phyloP scores from a whole-genome alignment of 2,113 vertebrate species.

The Phrynosoma blainvillii region DNA sequence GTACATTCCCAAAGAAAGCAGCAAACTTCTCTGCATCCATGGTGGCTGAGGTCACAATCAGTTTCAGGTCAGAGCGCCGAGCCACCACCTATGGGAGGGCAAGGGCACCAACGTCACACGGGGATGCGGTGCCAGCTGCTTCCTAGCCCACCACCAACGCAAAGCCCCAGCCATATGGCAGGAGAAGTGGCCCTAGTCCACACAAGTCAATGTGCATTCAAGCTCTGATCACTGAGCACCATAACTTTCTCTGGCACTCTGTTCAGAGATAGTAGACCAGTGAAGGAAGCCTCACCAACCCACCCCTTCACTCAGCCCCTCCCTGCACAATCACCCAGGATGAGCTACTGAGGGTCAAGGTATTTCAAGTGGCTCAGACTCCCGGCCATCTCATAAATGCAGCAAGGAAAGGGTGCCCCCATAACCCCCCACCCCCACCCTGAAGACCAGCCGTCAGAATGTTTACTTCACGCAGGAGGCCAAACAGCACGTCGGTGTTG shows the following conservation, averaged over 20 bases:
- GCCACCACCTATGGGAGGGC: conserved; percentile 87
- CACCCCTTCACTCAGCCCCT: no score
- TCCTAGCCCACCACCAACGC: no score
- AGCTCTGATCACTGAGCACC: no score
- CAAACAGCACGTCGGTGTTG: conserved; percentile 97
- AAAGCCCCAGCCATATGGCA: no score
- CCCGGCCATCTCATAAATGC: no score
- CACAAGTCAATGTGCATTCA: no score
- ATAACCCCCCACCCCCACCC: not conserved
- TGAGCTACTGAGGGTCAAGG: no score
- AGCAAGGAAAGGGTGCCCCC: not conserved
- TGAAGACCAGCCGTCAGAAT: accelerated
- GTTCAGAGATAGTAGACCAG: no score
- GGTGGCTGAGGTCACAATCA: conserved; percentile 97
- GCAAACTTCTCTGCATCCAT: conserved; percentile 99
- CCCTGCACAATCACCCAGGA: not conserved
- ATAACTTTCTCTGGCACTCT: no score
- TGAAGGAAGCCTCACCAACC: no score
- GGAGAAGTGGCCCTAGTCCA: no score
- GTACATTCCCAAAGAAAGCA: conserved; percentile 95
- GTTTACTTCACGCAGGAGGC: conserved; percentile 92
- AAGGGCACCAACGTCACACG: conserved; percentile 1
- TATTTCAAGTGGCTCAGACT: no score
- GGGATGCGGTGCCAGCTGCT: not conserved
- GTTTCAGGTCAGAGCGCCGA: conserved; percentile 94